Conservation (phyloP, 2,888 invertebrate species). For the Cyclophora punctaria region DNA sequence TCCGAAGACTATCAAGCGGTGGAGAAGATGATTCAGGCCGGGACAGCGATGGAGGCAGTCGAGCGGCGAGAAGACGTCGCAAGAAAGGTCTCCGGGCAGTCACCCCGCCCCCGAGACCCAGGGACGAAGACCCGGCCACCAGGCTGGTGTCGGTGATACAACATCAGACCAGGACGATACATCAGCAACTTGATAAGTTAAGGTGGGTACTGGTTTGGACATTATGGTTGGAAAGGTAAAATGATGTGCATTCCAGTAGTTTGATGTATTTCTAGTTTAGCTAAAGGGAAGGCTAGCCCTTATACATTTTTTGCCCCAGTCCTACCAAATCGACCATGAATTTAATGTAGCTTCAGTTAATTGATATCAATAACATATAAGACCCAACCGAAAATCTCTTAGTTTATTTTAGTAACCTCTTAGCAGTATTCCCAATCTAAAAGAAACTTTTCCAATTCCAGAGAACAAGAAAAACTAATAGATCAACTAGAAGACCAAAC, state of each 20-base stretch:
- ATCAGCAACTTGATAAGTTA: conserved; percentile 65
- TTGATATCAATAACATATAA: too few relatives aligned
- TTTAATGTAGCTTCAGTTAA: too few relatives aligned
- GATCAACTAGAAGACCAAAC: conserved; percentile 85
- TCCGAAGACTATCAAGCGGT: conserved; percentile 63
- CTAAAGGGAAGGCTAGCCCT: too few relatives aligned
- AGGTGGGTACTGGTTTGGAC: conserved; percentile 33
- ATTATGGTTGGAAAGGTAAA: too few relatives aligned
- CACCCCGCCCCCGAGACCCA: conserved; percentile 52
- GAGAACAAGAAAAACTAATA: conserved; percentile 86
- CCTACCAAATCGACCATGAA: too few relatives aligned
- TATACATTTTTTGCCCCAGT: too few relatives aligned
- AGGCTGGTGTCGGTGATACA: conserved; percentile 65
- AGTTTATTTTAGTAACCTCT: too few relatives aligned
- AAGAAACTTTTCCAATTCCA: conserved; percentile 28
- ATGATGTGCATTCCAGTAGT: too few relatives aligned
- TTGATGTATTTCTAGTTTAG: too few relatives aligned
- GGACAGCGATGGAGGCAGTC: conserved; percentile 61
- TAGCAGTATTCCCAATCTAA: too few relatives aligned
- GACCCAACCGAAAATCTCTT: too few relatives aligned
- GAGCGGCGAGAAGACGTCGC: conserved; percentile 44
- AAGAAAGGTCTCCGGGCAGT: conserved; percentile 40
- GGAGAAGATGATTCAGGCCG: conserved; percentile 70
- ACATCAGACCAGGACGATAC: conserved; percentile 64
- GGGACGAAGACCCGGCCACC: conserved; percentile 56